Evolutionary conservation across 2,888 invertebrate genomes (phyloP).

Genomic region (Andrena fulva): DNA sequence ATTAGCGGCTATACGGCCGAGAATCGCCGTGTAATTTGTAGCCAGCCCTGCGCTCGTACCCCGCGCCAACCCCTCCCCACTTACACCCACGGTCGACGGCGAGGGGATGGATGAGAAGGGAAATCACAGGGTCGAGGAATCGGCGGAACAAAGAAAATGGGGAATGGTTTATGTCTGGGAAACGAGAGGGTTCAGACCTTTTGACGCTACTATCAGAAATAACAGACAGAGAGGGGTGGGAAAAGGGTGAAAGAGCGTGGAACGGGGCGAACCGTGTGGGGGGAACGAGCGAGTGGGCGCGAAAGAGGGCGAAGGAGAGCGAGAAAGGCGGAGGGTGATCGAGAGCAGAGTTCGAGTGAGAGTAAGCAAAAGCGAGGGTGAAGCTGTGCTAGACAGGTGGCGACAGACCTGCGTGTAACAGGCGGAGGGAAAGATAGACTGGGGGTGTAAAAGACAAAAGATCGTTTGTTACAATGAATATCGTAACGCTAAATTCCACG

Average conservation of each 20-base stretch:
- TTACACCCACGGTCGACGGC: neutral
- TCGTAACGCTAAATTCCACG: slow-evolving; percentile 14
- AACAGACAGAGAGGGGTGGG: slow-evolving; percentile 7
- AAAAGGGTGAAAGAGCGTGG: neutral
- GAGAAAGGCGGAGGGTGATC: slow-evolving; percentile 40
- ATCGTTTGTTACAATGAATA: slow-evolving; percentile 11
- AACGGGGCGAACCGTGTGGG: neutral
- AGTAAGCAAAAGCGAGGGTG: slow-evolving; percentile 39
- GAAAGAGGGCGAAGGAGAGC: slow-evolving; percentile 31
- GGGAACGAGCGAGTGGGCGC: slow-evolving; percentile 10
- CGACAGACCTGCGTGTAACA: neutral
- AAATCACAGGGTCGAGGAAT: slow-evolving; percentile 45
- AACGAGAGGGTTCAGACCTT: slow-evolving; percentile 49
- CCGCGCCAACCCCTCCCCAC: neutral
- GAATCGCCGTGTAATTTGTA: slow-evolving; percentile 51
- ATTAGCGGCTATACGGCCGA: slow-evolving; percentile 41
- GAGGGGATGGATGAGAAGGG: neutral
- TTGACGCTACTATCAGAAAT: slow-evolving; percentile 33
- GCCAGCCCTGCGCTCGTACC: neutral
- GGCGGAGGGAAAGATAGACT: neutral
- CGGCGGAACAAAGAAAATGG: slow-evolving; percentile 36
- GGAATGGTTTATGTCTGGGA: slow-evolving; percentile 33
- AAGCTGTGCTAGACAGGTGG: slow-evolving; percentile 25
- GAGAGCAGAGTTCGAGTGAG: slow-evolving; percentile 55
- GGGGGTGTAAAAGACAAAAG: neutral